These are phyloP conservation scores for Smittia sp. DNA, from an alignment of 2,888 invertebrate species.

Conservation along the genomic window DNA sequence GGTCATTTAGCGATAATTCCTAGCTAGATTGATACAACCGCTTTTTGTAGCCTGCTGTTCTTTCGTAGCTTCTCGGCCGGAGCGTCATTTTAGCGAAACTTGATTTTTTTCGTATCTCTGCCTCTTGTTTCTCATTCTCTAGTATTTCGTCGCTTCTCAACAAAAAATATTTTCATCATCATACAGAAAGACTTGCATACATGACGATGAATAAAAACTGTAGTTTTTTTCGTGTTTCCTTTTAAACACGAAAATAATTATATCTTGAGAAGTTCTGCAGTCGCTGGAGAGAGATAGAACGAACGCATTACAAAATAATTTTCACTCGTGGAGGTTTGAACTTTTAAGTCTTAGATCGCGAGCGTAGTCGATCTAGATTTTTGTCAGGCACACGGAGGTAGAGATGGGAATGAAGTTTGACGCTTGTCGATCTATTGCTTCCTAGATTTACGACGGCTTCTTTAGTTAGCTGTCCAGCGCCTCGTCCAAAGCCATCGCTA, in stretches of 20 bases:
- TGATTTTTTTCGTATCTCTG: conserved; percentile 35
- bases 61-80: conserved; percentile 17
- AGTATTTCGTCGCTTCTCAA: conserved; percentile 30
- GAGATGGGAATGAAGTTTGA: too few species aligned
- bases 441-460: too few species aligned
- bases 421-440: too few species aligned
- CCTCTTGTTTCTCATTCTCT: conserved; percentile 36
- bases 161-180: conserved; percentile 33
- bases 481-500: too few species aligned
- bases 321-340: not conserved
- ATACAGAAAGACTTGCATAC: conserved; percentile 30
- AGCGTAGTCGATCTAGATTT: not conserved
- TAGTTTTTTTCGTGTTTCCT: conserved; percentile 39
- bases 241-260: conserved; percentile 41
- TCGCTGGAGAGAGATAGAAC: not conserved
- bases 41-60: conserved; percentile 20
- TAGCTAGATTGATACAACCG: conserved; percentile 21
- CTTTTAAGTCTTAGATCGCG: not conserved
- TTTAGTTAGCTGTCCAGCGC: too few species aligned
- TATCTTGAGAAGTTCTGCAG: conserved; percentile 27
- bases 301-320: not conserved
- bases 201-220: conserved; percentile 33
- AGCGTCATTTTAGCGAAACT: conserved; percentile 37
- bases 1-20: conserved; percentile 40
- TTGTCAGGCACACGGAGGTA: too few species aligned